Evolutionary conservation across 2,797 vertebrate genomes (phyloP).

Genomic region (Ambastaia sidthimunki): DNA sequence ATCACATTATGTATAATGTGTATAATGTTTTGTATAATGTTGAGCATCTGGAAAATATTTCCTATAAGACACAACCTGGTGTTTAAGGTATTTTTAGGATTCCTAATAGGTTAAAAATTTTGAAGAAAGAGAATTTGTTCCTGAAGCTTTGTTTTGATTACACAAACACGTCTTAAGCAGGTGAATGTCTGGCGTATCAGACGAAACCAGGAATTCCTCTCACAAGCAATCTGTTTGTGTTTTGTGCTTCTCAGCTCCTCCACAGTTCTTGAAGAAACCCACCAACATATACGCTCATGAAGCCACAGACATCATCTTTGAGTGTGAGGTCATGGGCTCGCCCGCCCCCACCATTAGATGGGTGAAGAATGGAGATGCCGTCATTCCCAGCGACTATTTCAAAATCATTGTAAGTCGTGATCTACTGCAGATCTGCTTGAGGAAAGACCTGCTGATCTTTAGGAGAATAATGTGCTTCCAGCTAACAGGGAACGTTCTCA

Average conservation of each 20-base stretch:
- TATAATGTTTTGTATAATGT: neutral
- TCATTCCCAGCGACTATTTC: constrained; percentile 98
- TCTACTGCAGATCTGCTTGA: too few species aligned
- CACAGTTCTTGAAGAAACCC: constrained; percentile 86
- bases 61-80: too few species aligned
- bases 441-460: too few species aligned
- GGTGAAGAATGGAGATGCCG: constrained; percentile 96
- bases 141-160: too few species aligned
- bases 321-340: constrained; percentile 91
- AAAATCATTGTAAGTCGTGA: constrained; percentile 89
- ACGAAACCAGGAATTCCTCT: too few species aligned
- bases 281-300: constrained; percentile 90
- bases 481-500: too few species aligned
- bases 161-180: too few species aligned
- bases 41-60: neutral
- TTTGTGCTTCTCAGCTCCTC: constrained; percentile 77
- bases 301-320: constrained; percentile 94
- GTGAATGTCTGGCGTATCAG: too few species aligned
- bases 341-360: constrained; percentile 94
- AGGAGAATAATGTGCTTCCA: too few species aligned
- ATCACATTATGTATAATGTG: neutral
- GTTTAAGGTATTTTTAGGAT: too few species aligned
- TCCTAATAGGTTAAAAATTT: too few species aligned
- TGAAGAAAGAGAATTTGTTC: too few species aligned
- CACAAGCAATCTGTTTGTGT: neutral